Percentiles rank a stretch among this genome's conserved stretches.
Evolutionary conservation across 2,888 invertebrate species (phyloP).

Genomic region (Nephrotoma appendiculata): DNA sequence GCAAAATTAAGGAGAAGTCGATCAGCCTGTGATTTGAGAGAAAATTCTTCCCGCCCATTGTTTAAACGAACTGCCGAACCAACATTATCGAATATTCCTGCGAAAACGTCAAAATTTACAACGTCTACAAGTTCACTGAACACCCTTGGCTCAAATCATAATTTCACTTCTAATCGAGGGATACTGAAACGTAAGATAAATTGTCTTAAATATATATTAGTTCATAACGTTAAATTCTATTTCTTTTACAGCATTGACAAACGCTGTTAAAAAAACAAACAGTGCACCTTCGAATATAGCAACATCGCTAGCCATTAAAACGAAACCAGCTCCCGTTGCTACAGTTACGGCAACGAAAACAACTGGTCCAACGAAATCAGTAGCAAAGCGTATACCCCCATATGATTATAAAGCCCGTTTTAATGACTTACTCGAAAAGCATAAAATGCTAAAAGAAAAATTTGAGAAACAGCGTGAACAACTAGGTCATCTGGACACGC

Average conservation of each 20-base stretch:
- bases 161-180: neutral
- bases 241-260: neutral
- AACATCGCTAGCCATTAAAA: slow-evolving; percentile 7
- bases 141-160: neutral
- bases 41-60: slow-evolving; percentile 15
- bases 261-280: neutral
- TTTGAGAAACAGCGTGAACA: slow-evolving; percentile 36
- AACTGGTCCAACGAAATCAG: slow-evolving; percentile 19
- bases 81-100: slow-evolving; percentile 21
- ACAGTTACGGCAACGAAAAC: slow-evolving; percentile 6
- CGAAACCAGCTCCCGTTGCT: neutral
- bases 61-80: slow-evolving; percentile 22
- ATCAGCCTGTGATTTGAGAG: slow-evolving; percentile 22
- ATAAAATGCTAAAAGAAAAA: slow-evolving; percentile 39
- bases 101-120: slow-evolving; percentile 20
- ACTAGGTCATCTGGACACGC: slow-evolving; percentile 34
- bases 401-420: slow-evolving; percentile 53
- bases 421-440: slow-evolving; percentile 43
- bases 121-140: neutral
- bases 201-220: neutral
- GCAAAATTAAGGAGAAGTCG: slow-evolving; percentile 14
- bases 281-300: neutral
- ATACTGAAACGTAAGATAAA: neutral
- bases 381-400: slow-evolving; percentile 41
- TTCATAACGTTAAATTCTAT: neutral